Base-by-base conservation (phyloP, 2,888 invertebrate genomes). In the Boloria selene region DNA sequence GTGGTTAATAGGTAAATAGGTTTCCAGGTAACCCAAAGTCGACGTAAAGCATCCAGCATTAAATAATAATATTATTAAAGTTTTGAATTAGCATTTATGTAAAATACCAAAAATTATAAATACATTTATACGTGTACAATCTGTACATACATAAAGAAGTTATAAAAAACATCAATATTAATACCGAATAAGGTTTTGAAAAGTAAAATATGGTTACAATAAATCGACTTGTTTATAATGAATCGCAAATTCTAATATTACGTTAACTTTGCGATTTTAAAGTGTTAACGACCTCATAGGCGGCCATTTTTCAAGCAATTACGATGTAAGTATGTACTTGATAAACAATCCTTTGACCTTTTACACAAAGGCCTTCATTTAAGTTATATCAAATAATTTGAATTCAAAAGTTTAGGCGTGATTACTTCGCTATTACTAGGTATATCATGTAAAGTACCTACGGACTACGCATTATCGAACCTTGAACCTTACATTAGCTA, bases 211-310 rank as follows among this genome's bases (percentile, higher is more conserved):
- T 44, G 44, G 22, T 56, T 22, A 44, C 55, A 54, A 47, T 31
- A 54, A 54, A 47, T 54, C 16, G 31, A 17, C 6, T 49, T n/a
- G 47, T 38, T 31, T 61, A 42, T 42, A 63, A 63, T 22, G 49
- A 53, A 47, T 53, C 22, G 62, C 49, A 26, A 55, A 55, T 49
- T 55, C 55, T 63, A 63, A 55, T 42, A 56, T 63, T 63, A 44
- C 50, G 42, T 55, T 42, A 31, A 44, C 42, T 42, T 49, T 47
- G 61, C 61, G 52, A 13, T 52, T 61, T 55, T 44, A 2, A 1
- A 26, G 17, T 49, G 63, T 56, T 50, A 50, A 63, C 42, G 63
- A 63, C 50, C 63, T 51, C 38, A 22, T 55, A 63, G 55, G 50
- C 42, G 42, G 44, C 16, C 16, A 26, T 63, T 54, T 63, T 55